Conservation (phyloP, 2,888 invertebrate species). For the Apotomis betuletana region DNA sequence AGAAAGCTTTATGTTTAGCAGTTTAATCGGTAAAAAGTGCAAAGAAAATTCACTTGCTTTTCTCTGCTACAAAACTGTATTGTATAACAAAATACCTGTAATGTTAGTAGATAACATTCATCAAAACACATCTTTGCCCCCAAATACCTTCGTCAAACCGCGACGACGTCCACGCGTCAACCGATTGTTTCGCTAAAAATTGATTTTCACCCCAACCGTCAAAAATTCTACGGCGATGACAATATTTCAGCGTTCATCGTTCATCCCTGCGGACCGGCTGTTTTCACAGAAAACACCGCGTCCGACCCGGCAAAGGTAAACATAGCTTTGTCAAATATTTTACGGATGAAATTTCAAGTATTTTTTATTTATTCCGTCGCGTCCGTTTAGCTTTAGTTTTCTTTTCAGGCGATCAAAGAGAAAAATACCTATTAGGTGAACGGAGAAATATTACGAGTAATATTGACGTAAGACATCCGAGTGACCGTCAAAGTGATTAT, state of each 20-base stretch:
- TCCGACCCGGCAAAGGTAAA: constrained; percentile 67
- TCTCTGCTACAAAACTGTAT: not conserved
- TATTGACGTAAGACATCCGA: not conserved
- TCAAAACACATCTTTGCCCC: constrained; percentile 45
- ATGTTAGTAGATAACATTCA: constrained; percentile 6
- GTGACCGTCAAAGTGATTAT: too few relatives aligned
- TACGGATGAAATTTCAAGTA: constrained; percentile 71
- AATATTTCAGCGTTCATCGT: constrained; percentile 62
- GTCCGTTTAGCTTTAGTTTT: constrained; percentile 51
- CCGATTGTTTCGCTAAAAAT: constrained; percentile 71
- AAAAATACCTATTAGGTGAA: constrained; percentile 8
- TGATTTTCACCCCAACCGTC: constrained; percentile 69
- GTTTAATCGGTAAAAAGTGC: not conserved
- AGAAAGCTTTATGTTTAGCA: too few relatives aligned
- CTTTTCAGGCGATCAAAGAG: constrained; percentile 42
- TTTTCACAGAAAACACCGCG: constrained; percentile 73
- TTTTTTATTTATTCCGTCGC: constrained; percentile 60
- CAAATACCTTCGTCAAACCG: constrained; percentile 72
- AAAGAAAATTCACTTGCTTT: not conserved
- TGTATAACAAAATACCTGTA: not conserved
- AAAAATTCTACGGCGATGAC: constrained; percentile 63
- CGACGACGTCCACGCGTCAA: constrained; percentile 50
- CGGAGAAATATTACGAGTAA: not conserved
- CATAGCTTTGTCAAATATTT: constrained; percentile 74
- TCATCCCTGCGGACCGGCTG: constrained; percentile 52